Evolutionary conservation across 2,113 vertebrate genomes (phyloP).

Genomic region (Urocolius indicus): DNA sequence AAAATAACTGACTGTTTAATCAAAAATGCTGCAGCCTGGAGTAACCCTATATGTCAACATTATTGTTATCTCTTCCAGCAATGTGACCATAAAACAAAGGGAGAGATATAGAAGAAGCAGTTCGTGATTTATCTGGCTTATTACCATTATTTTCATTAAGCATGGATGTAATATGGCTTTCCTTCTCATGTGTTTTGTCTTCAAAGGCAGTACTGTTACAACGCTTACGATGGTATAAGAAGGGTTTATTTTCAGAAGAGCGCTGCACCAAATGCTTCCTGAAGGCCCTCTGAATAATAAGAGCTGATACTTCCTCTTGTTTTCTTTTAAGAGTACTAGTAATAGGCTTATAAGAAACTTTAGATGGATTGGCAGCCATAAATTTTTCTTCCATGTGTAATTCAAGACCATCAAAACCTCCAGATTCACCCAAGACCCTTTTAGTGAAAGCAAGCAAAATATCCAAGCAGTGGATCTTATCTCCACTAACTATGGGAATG

Average conservation of each 20-base stretch:
- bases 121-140: slow-evolving; percentile 17
- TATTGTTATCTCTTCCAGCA: slow-evolving; percentile 65
- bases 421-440: slow-evolving; percentile 89
- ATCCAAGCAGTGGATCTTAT: slow-evolving; percentile 95
- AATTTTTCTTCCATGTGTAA: slow-evolving; percentile 93
- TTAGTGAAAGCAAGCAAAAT: slow-evolving; percentile 96
- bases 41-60: background rate
- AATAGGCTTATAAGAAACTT: slow-evolving; percentile 88
- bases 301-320: slow-evolving; percentile 87
- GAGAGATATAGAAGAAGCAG: slow-evolving; percentile 73
- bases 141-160: slow-evolving; percentile 74
- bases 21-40: background rate
- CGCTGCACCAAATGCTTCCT: slow-evolving; percentile 79
- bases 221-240: slow-evolving; percentile 72
- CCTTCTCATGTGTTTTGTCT: slow-evolving; percentile 67
- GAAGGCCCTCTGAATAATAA: slow-evolving; percentile 89
- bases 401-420: slow-evolving; percentile 86
- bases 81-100: slow-evolving; percentile 83
- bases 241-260: slow-evolving; percentile 74
- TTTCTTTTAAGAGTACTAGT: slow-evolving; percentile 89
- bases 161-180: slow-evolving; percentile 75
- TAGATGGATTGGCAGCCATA: slow-evolving; percentile 83
- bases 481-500: slow-evolving; percentile 94
- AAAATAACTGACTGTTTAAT: background rate
- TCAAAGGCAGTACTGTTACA: slow-evolving; percentile 66